Evolutionary conservation across 2,888 invertebrate species (phyloP), one percentile per base, ranked within the genome.

Genomic region (Caenorhabditis afra): DNA sequence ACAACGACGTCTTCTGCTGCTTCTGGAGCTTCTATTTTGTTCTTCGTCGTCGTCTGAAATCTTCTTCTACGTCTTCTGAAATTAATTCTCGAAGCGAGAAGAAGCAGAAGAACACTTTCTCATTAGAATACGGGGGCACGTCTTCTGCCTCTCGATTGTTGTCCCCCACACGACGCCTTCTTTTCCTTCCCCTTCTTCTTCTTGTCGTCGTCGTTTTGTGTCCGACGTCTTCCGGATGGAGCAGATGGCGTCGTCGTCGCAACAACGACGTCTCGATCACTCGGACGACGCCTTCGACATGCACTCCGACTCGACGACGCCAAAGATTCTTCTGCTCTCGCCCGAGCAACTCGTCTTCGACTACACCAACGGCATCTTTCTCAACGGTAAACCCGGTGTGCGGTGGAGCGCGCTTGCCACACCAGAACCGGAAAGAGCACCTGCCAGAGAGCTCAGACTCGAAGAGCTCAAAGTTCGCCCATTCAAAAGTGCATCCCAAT

Each of bases 271-370:
- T 14, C 62, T 64, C 29, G 53, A 62, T 55, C 55, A 71, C 35
- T 71, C 71, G n/a, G 71, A 71, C 39, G 64, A 71, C 39, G 64
- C 57, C 16, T 64, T 71, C 23, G 71, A 71, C 49, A 53, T 61
- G 16, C 61, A 55, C 23, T 71, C 71, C 29, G 61, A 61, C 39
- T 61, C 62, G 23, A 70, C 70, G 29, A 70, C 70, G 18, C 71
- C 71, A 0, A 71, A 71, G 37, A 67, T 75, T 23, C 41, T 67
- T n/a, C 41, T 75, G 18, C 47, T 66, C 11, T 75, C 61, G 39
- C 67, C 66, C 14, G 73, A 65, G 37, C 65, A 74, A 23, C 47
- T 66, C n/a, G 58, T 74, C 53, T 74, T 74, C 59, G 71, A 71
- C 57, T 71, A 64, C 44, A 71, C 62, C 1, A 71, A 71, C n/a